A percentile compares a stretch with the other conserved stretches of the same genome.
These are phyloP conservation scores for Argopecten irradians DNA, from an alignment of 1,140 invertebrate species.

Conservation along the genomic window DNA sequence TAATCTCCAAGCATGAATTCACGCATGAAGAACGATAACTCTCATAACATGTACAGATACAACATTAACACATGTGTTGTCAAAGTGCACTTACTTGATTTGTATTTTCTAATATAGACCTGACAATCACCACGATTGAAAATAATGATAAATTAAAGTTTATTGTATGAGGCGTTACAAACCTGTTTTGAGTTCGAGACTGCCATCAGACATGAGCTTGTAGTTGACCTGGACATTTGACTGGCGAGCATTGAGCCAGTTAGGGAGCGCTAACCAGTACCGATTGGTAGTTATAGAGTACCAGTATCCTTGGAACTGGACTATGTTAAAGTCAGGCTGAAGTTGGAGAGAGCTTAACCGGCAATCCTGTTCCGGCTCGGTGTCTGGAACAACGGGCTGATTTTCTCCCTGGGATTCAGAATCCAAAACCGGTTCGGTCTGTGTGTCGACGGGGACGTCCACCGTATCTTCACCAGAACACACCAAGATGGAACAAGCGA, in stretches of 20 bases:
- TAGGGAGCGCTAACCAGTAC: slow-evolving; percentile 25
- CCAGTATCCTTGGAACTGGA: slow-evolving; percentile 3
- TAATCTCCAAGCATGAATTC: too few relatives aligned
- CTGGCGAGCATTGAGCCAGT: background rate
- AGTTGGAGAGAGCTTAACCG: background rate
- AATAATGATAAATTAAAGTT: too few relatives aligned
- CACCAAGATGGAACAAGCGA: background rate
- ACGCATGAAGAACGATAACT: too few relatives aligned
- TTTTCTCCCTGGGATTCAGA: background rate
- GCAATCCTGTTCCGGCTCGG: background rate
- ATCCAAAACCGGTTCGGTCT: background rate
- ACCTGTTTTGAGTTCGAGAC: slow-evolving; percentile 2
- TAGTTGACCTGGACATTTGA: slow-evolving; percentile 20
- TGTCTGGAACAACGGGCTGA: background rate
- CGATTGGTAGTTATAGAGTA: background rate
- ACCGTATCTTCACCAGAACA: background rate
- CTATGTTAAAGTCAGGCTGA: slow-evolving; percentile 1
- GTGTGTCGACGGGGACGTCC: background rate
- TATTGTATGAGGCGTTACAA: background rate
- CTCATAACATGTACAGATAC: too few relatives aligned
- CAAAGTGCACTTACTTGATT: too few relatives aligned
- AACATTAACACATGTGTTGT: too few relatives aligned
- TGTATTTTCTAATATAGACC: too few relatives aligned
- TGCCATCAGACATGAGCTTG: background rate
- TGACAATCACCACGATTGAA: too few relatives aligned